A percentile compares a stretch with the other conserved stretches of the same genome.
Evolutionary conservation across 2,888 invertebrate genomes (phyloP).

Genomic region (Pyrgus malvae): DNA sequence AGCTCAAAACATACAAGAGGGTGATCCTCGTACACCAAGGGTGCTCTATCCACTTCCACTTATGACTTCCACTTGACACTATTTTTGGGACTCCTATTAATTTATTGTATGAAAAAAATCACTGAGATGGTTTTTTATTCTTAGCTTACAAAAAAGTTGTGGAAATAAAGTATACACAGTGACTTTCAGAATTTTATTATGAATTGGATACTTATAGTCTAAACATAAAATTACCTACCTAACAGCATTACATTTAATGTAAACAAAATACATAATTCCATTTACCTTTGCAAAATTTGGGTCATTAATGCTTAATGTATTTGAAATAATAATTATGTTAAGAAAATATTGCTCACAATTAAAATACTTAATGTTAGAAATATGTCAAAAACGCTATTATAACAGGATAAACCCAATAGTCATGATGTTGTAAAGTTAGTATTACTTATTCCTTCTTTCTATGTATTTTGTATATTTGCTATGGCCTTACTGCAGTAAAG

Average conservation of each 20-base stretch:
- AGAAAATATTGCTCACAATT: conserved; percentile 6
- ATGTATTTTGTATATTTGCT: not conserved
- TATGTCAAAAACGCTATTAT: conserved; percentile 7
- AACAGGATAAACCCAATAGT: conserved; percentile 10
- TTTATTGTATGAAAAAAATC: no score
- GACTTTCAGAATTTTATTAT: conserved; percentile 66
- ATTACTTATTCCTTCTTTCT: not conserved
- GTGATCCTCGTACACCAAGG: no score
- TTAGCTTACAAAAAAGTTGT: not conserved
- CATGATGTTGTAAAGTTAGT: not conserved
- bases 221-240: conserved; percentile 38
- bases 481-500: conserved; percentile 1
- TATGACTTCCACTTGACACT: no score
- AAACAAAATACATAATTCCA: conserved; percentile 11
- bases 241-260: conserved; percentile 11
- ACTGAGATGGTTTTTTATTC: no score
- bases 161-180: conserved; percentile 59
- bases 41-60: no score
- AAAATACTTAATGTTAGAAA: conserved; percentile 1
- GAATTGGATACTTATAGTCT: conserved; percentile 64
- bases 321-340: not conserved
- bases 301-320: conserved; percentile 9
- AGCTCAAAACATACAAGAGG: no score
- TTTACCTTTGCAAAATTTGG: not conserved
- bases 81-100: no score